Conservation (phyloP, 2,797 vertebrate genomes). For the Sebastes oblongus region DNA sequence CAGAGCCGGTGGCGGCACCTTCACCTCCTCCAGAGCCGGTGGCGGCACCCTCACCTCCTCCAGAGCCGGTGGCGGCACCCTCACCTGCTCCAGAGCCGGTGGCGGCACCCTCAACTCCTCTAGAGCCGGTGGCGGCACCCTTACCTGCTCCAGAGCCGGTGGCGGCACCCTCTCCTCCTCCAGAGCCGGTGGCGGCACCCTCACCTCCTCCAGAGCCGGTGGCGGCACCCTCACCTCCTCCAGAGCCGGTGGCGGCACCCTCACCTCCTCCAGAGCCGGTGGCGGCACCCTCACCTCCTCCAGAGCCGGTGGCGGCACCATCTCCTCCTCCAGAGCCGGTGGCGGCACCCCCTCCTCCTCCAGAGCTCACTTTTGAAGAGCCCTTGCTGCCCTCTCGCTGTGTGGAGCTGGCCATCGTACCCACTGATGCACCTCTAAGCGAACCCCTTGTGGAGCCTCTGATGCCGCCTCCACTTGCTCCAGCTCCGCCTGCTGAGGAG, state of each 20-base stretch:
- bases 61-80: not conserved
- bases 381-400: slow-evolving; percentile 12
- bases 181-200: not conserved
- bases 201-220: not conserved
- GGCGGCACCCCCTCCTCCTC: not conserved
- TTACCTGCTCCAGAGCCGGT: not conserved
- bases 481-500: slow-evolving; percentile 31
- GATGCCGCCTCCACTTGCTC: not conserved
- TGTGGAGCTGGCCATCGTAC: slow-evolving; percentile 28
- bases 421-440: slow-evolving; percentile 7
- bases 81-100: not conserved
- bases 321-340: not conserved
- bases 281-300: not conserved
- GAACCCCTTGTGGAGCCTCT: slow-evolving; percentile 27
- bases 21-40: not conserved
- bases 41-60: not conserved
- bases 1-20: not conserved
- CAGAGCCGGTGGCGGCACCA: not conserved
- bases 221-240: not conserved
- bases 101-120: not conserved
- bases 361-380: slow-evolving; percentile 36
- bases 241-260: not conserved
- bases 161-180: not conserved
- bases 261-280: not conserved
- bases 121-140: not conserved